Evolutionary conservation across 2,113 vertebrate species (phyloP).

Genomic region (Misgurnus anguillicaudatus): DNA sequence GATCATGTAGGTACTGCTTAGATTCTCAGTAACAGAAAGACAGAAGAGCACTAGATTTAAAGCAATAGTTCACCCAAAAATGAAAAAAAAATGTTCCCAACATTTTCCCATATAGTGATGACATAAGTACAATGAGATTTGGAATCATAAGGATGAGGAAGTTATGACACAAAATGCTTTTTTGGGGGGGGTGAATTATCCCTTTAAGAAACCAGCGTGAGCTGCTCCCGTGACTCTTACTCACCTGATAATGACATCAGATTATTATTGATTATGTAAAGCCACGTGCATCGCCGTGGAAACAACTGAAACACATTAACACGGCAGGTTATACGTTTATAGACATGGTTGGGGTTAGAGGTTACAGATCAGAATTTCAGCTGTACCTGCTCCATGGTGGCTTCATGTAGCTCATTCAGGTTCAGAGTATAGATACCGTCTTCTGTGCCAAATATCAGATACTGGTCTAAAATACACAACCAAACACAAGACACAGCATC

Average conservation of each 20-base stretch:
- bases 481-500: background rate
- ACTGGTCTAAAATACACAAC: conserved; percentile 77
- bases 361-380: background rate
- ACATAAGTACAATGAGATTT: too few species aligned
- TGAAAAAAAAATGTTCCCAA: background rate
- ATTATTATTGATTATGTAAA: conserved; percentile 98
- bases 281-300: conserved; percentile 94
- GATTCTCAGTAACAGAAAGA: conserved; percentile 61
- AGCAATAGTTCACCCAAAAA: background rate
- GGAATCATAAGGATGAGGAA: background rate
- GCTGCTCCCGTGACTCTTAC: conserved; percentile 50
- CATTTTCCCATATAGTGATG: too few species aligned
- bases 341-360: background rate
- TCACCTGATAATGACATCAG: conserved; percentile 97
- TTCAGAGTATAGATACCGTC: conserved; percentile 98
- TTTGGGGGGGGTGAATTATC: too few species aligned
- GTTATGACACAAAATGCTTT: background rate
- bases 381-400: conserved; percentile 97
- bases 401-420: conserved; percentile 95
- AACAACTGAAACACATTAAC: conserved; percentile 79
- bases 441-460: conserved; percentile 96
- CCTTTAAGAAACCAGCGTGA: background rate
- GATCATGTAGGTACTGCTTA: conserved; percentile 61
- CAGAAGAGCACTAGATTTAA: background rate
- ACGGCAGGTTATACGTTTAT: conserved; percentile 1